Base-by-base conservation (phyloP, 2,797 vertebrate species). In the Poeciliopsis gracilis region DNA sequence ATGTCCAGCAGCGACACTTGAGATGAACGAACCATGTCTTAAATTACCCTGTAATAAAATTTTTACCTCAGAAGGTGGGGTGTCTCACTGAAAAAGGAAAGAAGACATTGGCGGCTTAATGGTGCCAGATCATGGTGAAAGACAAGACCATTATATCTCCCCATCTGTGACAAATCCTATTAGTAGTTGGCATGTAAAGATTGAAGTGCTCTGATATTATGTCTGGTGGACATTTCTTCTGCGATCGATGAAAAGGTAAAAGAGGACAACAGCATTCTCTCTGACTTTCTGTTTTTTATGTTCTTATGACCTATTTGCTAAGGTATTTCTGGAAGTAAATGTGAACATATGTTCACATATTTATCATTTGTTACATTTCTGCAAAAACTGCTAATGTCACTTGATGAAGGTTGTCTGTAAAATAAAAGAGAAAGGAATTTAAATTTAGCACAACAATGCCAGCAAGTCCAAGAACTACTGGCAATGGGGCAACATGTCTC, bases 81-180 rank as follows among this genome's bases (percentile, higher is more conserved):
- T 57, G 83, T 86, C 85, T 84, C 53, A 1, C 61, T 33, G 38
- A 38, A 51, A 47, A 53, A 51, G 3, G 20, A 53, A 63, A 75
- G 16, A 83, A 84, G 70, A 66, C 78, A 80, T 72, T 73, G 86
- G 84, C 84, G 82, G 88, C 71, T 89, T 94, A 88, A 92, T 92
- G 87, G 84, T 73, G 84, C 85, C 79, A 88, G 81, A 90, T 83
- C 79, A 80, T 79, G 83, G 43, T 55, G 75, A 69, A 76, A 79
- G 80, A 86, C 82, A 80, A 57, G 76, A 79, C 73, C 80, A 87
- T 91, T 87, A 90, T 87, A 88, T 86, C 87, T 82, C 57, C 79
- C 82, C 88, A 82, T 89, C 89, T 90, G 88, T 91, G 88, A 90
- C 88, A 91, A 91, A 93, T 91, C 82, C 82, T 90, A 85, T 92